Evolutionary conservation across 2,113 vertebrate genomes (phyloP), one percentile per base, ranked within the genome.

Genomic region (Lichenostomus cassidix): DNA sequence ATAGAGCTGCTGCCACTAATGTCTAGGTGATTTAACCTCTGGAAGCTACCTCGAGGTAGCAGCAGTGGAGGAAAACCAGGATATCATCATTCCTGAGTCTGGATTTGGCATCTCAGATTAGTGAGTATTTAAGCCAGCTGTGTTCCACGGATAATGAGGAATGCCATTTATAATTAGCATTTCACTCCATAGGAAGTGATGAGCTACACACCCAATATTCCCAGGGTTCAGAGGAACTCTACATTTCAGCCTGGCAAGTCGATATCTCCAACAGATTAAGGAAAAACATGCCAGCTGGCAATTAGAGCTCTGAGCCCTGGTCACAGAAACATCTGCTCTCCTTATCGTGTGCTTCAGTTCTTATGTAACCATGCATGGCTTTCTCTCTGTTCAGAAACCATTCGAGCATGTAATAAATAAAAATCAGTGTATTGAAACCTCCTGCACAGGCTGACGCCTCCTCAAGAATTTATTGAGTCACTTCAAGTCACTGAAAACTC

Each of bases 251-350:
- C 63, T 95, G 70, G 70, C 53, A 73, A 79, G 29, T 60, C 1
- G 0, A 7, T 92, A 78, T 92, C 50, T 80, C 62, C 47, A 79
- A 33, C 12, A 77, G 80, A 96, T 97, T 84, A 91, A 84, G 75
- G 83, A 28, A 79, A 91, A 79, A 27, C 65, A n/a, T 16, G 37
- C 84, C 86, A 81, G 83, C 83, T 94, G 76, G 79, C 76, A 94
- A 80, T 60, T 60, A 82, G 55, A n/a, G 83, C 59, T 81, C 63
- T 58, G 50, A 89, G 69, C 53, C 55, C 55, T 53, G 58, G 83
- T 76, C 93, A 75, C 55, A 89, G 90, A 85, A 93, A 87, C 81
- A 88, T 89, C 95, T 93, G 87, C 46, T 95, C 37, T 86, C 42
- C 44, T 76, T 90, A 69, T 76, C 2, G 0, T 23, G 49, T 50